Base-by-base conservation (phyloP, 2,797 vertebrate genomes). In the Sebastes glaucus region DNA sequence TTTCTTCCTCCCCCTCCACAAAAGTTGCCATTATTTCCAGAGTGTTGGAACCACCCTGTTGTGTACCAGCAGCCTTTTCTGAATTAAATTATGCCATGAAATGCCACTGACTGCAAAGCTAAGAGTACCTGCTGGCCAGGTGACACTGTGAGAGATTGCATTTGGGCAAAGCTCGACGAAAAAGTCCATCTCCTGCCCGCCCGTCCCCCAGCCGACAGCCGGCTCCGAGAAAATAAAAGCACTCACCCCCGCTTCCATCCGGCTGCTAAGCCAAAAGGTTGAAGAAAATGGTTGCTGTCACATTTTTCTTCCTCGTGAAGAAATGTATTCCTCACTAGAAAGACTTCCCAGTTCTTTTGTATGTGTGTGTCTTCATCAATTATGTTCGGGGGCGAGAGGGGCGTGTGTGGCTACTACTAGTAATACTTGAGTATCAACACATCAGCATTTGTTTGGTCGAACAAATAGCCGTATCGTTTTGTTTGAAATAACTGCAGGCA, bases 21-120 rank as follows among this genome's bases (percentile, higher is more conserved):
- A 63, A 75, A 65, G 22, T 14, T 35, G 11, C 63, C 64, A 71
- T 85, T 83, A 67, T 82, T 74, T 79, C 53, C 62, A 13, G 25
- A 63, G 52, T 16, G 30, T 71, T 67, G 1, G 46, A 78, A 74
- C 59, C 38, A 67, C 67, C 60, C 66, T 56, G 76, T 77, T 89
- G 74, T 89, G 78, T 79, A 87, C 84, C 81, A 76, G 78, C 77
- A 71, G 61, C 62, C 76, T 83, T 88, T 81, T 83, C 80, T 82
- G 57, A 80, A 89, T 91, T 92, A 86, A 92, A 88, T 94, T 85
- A 89, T 88, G 75, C 82, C 75, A 80, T 81, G 87, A 90, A 92
- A 92, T 90, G 91, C 87, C 90, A 88, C 78, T 67, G 87, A 87
- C 86, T 78, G 80, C 80, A 87, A 71, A 86, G 77, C 85, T 75